Percentiles rank a stretch among this genome's conserved stretches.
These are phyloP conservation scores for Holacanthella duospinosa DNA, from an alignment of 2,888 invertebrate genomes.

Conservation along the genomic window DNA sequence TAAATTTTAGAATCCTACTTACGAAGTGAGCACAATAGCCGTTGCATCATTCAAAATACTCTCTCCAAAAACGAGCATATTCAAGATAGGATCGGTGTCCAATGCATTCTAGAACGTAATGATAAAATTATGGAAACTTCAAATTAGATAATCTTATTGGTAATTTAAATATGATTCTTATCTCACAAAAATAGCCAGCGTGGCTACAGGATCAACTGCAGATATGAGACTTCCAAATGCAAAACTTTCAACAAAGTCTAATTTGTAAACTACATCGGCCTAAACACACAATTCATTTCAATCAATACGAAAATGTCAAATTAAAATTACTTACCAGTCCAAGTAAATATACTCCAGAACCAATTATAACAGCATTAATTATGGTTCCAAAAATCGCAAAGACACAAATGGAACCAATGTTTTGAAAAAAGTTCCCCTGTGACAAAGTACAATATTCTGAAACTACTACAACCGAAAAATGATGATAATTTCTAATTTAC, in stretches of 20 bases:
- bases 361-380: conserved; percentile 93
- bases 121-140: no score
- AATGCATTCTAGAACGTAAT: conserved; percentile 57
- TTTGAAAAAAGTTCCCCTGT: conserved; percentile 61
- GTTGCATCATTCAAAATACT: conserved; percentile 97
- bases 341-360: conserved; percentile 86
- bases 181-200: conserved; percentile 77
- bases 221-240: conserved; percentile 97
- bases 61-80: conserved; percentile 98
- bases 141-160: not conserved
- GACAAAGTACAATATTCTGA: no score
- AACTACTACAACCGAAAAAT: not conserved
- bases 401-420: conserved; percentile 94
- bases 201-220: conserved; percentile 98
- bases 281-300: conserved; percentile 29
- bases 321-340: conserved; percentile 57
- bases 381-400: conserved; percentile 97
- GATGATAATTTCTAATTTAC: not conserved
- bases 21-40: conserved; percentile 89
- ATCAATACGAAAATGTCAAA: not conserved
- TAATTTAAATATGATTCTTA: not conserved
- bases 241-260: conserved; percentile 93
- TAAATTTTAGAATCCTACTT: conserved; percentile 35
- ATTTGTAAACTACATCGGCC: conserved; percentile 63
- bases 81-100: conserved; percentile 91